These are phyloP conservation scores for Agrotis exclamationis DNA, from an alignment of 2,888 invertebrate species.

Conservation along the genomic window DNA sequence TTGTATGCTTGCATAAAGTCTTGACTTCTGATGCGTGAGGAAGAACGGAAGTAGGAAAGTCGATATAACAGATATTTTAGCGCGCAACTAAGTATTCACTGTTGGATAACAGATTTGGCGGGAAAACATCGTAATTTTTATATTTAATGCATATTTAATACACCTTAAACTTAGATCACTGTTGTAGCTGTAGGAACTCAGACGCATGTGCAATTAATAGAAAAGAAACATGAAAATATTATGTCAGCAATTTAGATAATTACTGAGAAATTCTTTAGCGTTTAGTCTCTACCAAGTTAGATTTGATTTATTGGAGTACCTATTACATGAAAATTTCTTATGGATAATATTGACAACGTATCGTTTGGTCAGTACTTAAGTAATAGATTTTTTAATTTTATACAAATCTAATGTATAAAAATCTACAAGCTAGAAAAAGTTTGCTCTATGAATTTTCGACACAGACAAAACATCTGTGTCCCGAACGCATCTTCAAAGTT, in stretches of 20 bases:
- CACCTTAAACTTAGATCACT: constrained; percentile 17
- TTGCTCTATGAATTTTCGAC: too few relatives aligned
- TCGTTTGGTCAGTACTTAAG: not conserved
- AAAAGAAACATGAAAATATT: constrained; percentile 15
- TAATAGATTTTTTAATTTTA: not conserved
- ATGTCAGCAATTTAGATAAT: constrained; percentile 15
- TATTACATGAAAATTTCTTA: constrained; percentile 8
- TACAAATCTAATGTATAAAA: not conserved
- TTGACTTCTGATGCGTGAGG: constrained; percentile 72
- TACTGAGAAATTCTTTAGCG: constrained; percentile 3
- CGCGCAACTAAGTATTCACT: constrained; percentile 50
- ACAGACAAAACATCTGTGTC: too few relatives aligned
- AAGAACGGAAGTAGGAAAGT: constrained; percentile 83
- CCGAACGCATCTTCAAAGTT: too few relatives aligned
- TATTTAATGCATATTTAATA: constrained; percentile 31
- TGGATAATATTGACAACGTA: not conserved
- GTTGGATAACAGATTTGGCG: constrained; percentile 69
- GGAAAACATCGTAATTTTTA: constrained; percentile 34
- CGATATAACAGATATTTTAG: constrained; percentile 52
- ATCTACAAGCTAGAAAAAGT: not conserved
- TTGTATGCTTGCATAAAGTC: constrained; percentile 77
- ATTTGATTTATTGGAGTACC: constrained; percentile 26
- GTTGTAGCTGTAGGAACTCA: constrained; percentile 14
- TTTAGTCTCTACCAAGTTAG: not conserved
- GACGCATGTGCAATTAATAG: constrained; percentile 18